Evolutionary conservation across 2,888 invertebrate species (phyloP), one percentile per base, ranked within the genome.

Genomic region (Acrobeloides nanus): DNA sequence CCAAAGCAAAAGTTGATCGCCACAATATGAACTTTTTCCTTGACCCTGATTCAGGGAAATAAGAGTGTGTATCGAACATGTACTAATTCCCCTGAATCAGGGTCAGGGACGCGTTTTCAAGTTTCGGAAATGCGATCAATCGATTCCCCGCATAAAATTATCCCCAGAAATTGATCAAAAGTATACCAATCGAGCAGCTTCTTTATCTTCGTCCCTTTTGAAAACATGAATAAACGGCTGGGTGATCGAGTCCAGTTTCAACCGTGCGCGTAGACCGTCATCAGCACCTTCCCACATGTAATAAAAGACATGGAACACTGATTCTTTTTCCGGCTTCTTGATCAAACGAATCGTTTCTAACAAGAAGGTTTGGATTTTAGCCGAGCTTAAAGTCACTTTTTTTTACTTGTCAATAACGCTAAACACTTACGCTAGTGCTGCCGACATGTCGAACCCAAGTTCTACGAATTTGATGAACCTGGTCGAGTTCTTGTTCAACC

Each of bases 401-500:
- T 51, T n/a, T 1, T 8, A 26, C 8, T 26, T 25, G 10, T 5
- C 2, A 41, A 26, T 17, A 35, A 2, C 2, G 35, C 35, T 4
- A 12, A n/a, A 3, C 23, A 20, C 40, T 42, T n/a, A 59, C 64
- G 55, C 51, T 25, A 62, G 33, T 15, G 57, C 56, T 38, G 64
- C 59, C 2, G 62, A 86, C 90, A 89, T 87, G 77, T 93, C 92
- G 75, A 90, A 90, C 75, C 93, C 92, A 61, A 95, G 76, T 46
- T 88, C 88, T 61, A 89, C 84, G n/a, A 92, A 81, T 64, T 89
- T 87, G 1, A 89, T 86, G 76, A 86, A 88, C 43, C 89, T 82
- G 0, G 89, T 87, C 10, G 90, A 88, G 77, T 87, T 87, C 6
- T 82, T 78, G 76, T 92, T 90, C 66, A 87, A 82, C 34, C 83